These are phyloP conservation scores for Pseudeuparius sepicola DNA, from an alignment of 2,888 invertebrate species.

Conservation along the genomic window DNA sequence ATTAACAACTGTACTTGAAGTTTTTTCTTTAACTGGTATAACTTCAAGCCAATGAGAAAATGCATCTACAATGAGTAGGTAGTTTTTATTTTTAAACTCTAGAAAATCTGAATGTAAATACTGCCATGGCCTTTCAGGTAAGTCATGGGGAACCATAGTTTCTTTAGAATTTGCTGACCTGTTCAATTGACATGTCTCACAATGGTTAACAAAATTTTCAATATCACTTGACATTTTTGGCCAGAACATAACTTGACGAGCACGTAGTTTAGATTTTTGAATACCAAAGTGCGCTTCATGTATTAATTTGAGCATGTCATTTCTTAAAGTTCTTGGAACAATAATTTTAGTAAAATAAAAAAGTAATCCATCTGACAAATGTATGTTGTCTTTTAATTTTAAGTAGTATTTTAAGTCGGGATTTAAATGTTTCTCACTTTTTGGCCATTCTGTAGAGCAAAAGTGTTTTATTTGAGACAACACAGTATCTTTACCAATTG, in stretches of 20 bases:
- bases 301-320: conserved; percentile 16
- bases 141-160: conserved; percentile 7
- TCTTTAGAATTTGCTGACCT: conserved; percentile 7
- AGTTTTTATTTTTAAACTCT: conserved; percentile 9
- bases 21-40: too few relatives aligned
- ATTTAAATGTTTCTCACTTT: conserved; percentile 10
- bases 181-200: conserved; percentile 10
- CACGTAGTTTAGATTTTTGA: conserved; percentile 18
- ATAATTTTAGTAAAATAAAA: conserved; percentile 19
- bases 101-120: conserved; percentile 10
- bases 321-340: conserved; percentile 16
- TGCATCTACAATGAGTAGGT: conserved; percentile 8
- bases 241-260: conserved; percentile 17
- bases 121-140: conserved; percentile 9
- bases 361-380: conserved; percentile 15
- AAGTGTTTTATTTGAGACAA: conserved; percentile 14
- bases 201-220: conserved; percentile 14
- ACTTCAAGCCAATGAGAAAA: conserved; percentile 14
- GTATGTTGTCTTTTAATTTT: conserved; percentile 16
- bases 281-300: conserved; percentile 19
- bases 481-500: conserved; percentile 12
- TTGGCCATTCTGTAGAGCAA: conserved; percentile 12
- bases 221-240: conserved; percentile 19
- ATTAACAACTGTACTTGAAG: conserved; percentile 5
- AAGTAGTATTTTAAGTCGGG: conserved; percentile 15